Evolutionary conservation across 2,888 invertebrate genomes (phyloP).

Genomic region (Atethmia centrago): DNA sequence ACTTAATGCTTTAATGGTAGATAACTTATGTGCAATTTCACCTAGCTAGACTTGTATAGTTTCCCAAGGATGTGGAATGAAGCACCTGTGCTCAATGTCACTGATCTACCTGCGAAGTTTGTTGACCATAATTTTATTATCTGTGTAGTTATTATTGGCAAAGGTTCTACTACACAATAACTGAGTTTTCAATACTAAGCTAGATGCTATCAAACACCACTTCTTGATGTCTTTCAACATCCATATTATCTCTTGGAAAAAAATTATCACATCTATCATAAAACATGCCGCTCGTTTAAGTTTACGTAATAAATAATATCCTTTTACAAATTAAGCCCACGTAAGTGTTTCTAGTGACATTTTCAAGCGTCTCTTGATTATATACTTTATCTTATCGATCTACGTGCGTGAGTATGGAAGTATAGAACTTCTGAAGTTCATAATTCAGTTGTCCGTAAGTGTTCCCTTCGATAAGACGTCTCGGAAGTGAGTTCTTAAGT

Average conservation of each 20-base stretch:
- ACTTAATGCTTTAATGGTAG: not conserved
- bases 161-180: not conserved
- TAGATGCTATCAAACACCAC: conserved; percentile 1
- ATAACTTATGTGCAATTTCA: not conserved
- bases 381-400: conserved; percentile 48
- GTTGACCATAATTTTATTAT: not conserved
- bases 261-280: conserved; percentile 1
- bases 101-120: not conserved
- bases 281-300: not conserved
- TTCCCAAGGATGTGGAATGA: not conserved
- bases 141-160: not conserved
- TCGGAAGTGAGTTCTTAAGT: conserved; percentile 49
- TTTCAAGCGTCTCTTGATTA: conserved; percentile 24
- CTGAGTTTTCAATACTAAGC: not conserved
- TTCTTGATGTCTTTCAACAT: conserved; percentile 9
- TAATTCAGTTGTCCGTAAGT: conserved; percentile 48
- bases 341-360: conserved; percentile 28
- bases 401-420: not conserved
- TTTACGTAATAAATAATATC: not conserved
- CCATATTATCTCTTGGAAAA: not conserved
- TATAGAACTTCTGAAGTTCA: conserved; percentile 12
- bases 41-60: not conserved
- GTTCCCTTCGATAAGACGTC: conserved; percentile 47
- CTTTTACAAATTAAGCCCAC: conserved; percentile 13
- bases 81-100: not conserved